Percentiles rank a stretch among this genome's conserved stretches.
phyloP scores from a whole-genome alignment of 2,888 invertebrate species.

The Bruchidius siliquastri region DNA sequence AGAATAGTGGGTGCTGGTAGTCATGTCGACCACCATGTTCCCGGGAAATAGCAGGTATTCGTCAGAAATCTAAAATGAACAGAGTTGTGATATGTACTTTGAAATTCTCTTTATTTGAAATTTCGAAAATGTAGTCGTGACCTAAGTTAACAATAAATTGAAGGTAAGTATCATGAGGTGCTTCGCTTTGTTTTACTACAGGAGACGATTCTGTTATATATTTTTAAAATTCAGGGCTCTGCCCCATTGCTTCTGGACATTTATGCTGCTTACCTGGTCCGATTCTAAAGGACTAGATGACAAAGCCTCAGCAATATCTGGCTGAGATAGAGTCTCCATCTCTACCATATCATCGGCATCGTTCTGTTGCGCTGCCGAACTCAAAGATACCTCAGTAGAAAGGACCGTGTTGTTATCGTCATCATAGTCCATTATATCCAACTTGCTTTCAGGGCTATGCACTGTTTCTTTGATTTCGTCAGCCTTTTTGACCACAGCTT shows the following conservation, averaged over 20 bases:
- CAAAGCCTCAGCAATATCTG: conserved; percentile 55
- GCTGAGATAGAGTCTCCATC: conserved; percentile 53
- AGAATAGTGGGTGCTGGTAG: conserved; percentile 55
- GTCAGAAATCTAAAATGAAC: conserved; percentile 48
- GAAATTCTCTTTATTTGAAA: too few relatives aligned
- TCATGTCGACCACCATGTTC: conserved; percentile 57
- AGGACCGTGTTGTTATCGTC: conserved; percentile 57
- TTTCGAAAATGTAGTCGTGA: too few relatives aligned
- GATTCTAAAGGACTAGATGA: conserved; percentile 56
- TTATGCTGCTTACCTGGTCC: conserved; percentile 31
- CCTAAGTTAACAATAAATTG: too few relatives aligned
- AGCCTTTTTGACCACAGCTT: neutral
- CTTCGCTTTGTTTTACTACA: too few relatives aligned
- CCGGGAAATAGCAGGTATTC: conserved; percentile 62
- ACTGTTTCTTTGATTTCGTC: conserved; percentile 4
- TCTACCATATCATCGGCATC: conserved; percentile 57
- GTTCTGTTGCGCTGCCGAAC: conserved; percentile 55
- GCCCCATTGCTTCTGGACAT: neutral
- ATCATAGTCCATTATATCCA: conserved; percentile 56
- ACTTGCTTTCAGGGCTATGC: conserved; percentile 43
- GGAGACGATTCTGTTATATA: too few relatives aligned
- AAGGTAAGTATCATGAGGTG: too few relatives aligned
- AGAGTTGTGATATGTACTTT: too few relatives aligned
- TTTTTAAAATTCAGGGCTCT: too few relatives aligned
- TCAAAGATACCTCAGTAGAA: conserved; percentile 56